Conservation (phyloP, 1,140 invertebrate species). For the Drosophila suzukii region DNA sequence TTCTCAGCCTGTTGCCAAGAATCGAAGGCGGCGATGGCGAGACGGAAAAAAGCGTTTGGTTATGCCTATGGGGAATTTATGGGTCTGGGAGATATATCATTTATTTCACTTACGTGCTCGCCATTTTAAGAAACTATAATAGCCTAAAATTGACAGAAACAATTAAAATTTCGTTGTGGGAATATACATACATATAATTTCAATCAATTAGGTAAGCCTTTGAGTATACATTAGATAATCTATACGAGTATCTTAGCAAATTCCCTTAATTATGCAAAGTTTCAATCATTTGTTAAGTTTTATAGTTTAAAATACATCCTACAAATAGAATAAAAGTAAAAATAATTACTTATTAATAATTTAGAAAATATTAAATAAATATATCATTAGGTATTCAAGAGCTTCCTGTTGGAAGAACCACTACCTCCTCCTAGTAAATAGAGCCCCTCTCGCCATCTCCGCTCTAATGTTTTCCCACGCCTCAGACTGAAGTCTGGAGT, state of each 20-base stretch:
- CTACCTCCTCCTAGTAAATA: not conserved
- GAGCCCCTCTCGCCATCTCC: constrained; percentile 2
- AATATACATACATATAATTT: not conserved
- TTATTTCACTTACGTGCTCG: constrained; percentile 17
- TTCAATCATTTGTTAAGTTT: too few relatives aligned
- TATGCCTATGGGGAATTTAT: constrained; percentile 25
- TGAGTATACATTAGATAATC: not conserved
- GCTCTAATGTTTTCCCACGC: constrained; percentile 66
- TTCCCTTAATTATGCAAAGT: too few relatives aligned
- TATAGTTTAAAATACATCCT: too few relatives aligned
- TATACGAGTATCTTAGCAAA: too few relatives aligned
- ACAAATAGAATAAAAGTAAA: too few relatives aligned
- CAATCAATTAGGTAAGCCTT: not conserved
- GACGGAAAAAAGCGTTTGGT: constrained; percentile 11
- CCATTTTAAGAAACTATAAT: not conserved
- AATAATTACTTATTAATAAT: too few relatives aligned
- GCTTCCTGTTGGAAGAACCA: not conserved
- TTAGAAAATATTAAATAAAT: too few relatives aligned
- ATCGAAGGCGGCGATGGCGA: constrained; percentile 42
- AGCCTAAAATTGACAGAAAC: constrained; percentile 17
- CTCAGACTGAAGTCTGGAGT: constrained; percentile 54
- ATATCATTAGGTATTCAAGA: not conserved
- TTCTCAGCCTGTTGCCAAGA: constrained; percentile 50
- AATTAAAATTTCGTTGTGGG: constrained; percentile 11
- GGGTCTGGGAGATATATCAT: constrained; percentile 25